Conservation (phyloP, 2,113 vertebrate genomes). For the Macrotus californicus region DNA sequence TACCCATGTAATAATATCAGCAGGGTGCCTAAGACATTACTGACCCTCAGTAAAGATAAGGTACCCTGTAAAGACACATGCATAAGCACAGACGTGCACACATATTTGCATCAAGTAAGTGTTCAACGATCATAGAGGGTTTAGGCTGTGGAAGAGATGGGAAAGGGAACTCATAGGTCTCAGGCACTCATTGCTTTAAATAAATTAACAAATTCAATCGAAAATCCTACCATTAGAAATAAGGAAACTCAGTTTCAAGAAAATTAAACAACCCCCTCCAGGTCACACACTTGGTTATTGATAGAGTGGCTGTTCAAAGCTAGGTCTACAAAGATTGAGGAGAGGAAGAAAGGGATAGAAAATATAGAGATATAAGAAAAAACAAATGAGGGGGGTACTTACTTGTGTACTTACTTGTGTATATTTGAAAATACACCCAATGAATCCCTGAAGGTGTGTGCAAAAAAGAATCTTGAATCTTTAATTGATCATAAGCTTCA, state of each 20-base stretch:
- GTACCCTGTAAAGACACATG: not conserved
- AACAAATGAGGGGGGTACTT: not conserved
- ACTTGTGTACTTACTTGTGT: not conserved
- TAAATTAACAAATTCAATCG: not conserved
- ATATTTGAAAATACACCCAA: not conserved
- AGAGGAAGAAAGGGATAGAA: not conserved
- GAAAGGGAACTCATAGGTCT: not conserved
- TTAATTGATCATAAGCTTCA: not conserved
- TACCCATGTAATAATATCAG: not conserved
- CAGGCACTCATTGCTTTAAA: not conserved
- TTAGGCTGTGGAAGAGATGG: not conserved
- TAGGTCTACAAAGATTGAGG: not conserved
- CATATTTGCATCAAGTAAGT: not conserved
- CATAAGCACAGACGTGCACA: not conserved
- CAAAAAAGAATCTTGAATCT: not conserved
- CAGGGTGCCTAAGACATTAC: not conserved
- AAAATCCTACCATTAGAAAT: not conserved
- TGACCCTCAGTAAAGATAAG: not conserved
- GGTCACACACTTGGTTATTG: not conserved
- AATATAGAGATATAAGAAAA: not conserved
- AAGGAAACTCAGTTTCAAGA: not conserved
- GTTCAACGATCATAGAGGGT: not conserved
- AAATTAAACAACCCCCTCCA: not conserved
- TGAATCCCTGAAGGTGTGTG: not conserved
- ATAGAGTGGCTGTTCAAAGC: not conserved